Evolutionary conservation across 1,140 invertebrate species (phyloP), one percentile per base, ranked within the genome.

Genomic region (Conus betulinus): DNA sequence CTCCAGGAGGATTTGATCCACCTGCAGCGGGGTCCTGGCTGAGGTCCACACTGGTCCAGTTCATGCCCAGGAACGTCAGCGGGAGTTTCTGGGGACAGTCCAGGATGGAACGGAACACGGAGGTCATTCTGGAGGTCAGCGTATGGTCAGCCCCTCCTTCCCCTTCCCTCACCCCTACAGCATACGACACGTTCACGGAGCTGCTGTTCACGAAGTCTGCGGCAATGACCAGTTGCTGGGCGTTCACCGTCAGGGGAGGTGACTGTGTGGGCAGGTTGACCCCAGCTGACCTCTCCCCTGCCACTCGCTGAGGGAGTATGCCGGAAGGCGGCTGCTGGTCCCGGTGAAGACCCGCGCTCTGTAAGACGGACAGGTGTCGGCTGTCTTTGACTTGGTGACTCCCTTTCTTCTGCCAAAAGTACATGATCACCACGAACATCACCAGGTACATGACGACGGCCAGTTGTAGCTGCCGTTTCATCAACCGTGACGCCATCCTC

Each of bases 1-100:
- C 84, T 76, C 5, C 23, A 78, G 20, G 76, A 20, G 13, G 71
- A 55, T 23, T 84, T 39, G 39, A 92, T 78, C 91, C 91, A 92
- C 1, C 17, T 17, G 5, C 85, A 87, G 83, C 87, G 6, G 87
- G 84, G 20, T 88, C 74, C 63, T 85, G 55, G 13, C 74, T 25
- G 3, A 87, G 82, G 53, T 84, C 89, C 89, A 89, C 89, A 10
- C 23, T 60, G 53, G 3, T 53, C 23, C 57, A 53, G 23, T 60
- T 15, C 82, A 84, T n/a, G 53, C 82, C 82, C 82, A 84, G 53
- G 57, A 84, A 84, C 51, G 39, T 53, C 79, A 81, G 79, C 27
- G 79, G 79, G 8, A 81, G 51, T 13, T 81, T 51, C 51, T 4
- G 13, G 13, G 79, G 79, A 23, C 79, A 81, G 79, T 81, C 79